Percentiles rank a stretch among this genome's conserved stretches.
These are phyloP conservation scores for Neoarius graeffei DNA, from an alignment of 2,113 vertebrate species.

Conservation along the genomic window DNA sequence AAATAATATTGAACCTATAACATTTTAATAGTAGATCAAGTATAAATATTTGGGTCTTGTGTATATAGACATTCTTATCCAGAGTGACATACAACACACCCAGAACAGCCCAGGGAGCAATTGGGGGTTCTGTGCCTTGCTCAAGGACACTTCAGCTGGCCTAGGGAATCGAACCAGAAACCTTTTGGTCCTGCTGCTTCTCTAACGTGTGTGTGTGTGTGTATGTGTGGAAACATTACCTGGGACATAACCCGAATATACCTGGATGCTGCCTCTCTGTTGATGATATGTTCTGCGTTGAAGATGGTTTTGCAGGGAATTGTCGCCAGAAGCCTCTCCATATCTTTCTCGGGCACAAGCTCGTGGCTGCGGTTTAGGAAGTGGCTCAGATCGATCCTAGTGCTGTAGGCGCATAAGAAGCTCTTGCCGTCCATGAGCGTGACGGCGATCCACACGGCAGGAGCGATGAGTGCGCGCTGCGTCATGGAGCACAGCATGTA, in stretches of 20 bases:
- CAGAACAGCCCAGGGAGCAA: no score
- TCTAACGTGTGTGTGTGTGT: neutral
- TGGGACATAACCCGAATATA: slow-evolving; percentile 95
- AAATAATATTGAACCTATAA: no score
- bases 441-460: slow-evolving; percentile 87
- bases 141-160: no score
- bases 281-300: slow-evolving; percentile 72
- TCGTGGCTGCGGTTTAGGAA: slow-evolving; percentile 75
- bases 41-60: neutral
- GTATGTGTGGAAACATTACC: slow-evolving; percentile 68
- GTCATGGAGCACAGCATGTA: slow-evolving; percentile 95
- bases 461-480: slow-evolving; percentile 88
- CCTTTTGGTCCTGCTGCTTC: no score
- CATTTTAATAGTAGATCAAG: no score
- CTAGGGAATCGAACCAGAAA: no score
- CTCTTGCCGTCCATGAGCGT: slow-evolving; percentile 91
- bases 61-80: neutral
- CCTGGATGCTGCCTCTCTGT: slow-evolving; percentile 75
- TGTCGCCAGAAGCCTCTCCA: slow-evolving; percentile 76
- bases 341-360: slow-evolving; percentile 69
- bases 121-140: no score
- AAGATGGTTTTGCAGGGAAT: slow-evolving; percentile 91
- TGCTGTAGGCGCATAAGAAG: slow-evolving; percentile 91
- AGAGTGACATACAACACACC: no score
- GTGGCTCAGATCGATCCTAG: slow-evolving; percentile 72